Base-by-base conservation (phyloP, 2,113 vertebrate genomes). In the Lycocorax pyrrhopterus region DNA sequence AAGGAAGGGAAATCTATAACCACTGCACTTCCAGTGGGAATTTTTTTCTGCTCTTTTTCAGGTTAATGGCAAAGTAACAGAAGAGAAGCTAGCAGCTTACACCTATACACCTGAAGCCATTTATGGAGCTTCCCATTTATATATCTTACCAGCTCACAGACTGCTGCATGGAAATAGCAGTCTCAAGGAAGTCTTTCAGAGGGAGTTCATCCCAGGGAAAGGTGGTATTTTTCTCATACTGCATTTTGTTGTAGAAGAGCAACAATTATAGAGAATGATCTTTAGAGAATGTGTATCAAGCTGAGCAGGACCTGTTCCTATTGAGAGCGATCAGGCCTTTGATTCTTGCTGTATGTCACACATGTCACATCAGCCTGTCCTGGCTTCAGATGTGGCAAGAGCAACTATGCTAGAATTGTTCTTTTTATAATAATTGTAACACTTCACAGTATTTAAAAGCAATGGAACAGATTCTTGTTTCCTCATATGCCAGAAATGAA, bases 91-190 rank as follows among this genome's bases (percentile, higher is more conserved):
- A 90, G 94, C 98, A 4, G 99, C 99, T 55, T 99, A 99, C 96
- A 97, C 98, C n/a, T 97, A 96, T 84, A 98, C 98, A 5, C 99
- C 99, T 10, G 99, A 99, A 97, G 98, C 97, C 18, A 96, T 99
- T 87, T 99, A 98, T 19, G 99, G 99, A 58, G 97, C 98, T 7
- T 99, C 99, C 35, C 99, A 99, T 66, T 88, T 99, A 66, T 98
- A 96, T 86, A 97, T 99, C 96, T 98, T 99, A 64, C 98, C 98
- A 5, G 98, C 96, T 84, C 99, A 99, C 92, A 96, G 99, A 11
- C 98, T 99, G 68, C 86, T 99, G 29, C 98, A 98, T 1, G 98
- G 98, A 14, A 98, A 96, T 63, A 98, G 98, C 97, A 90, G 93
- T 13, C 96, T 99, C 53, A 98, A 98, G 96, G 95, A 97, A 13